phyloP scores from a whole-genome alignment of 2,113 vertebrate species.

The Proteles cristata region DNA sequence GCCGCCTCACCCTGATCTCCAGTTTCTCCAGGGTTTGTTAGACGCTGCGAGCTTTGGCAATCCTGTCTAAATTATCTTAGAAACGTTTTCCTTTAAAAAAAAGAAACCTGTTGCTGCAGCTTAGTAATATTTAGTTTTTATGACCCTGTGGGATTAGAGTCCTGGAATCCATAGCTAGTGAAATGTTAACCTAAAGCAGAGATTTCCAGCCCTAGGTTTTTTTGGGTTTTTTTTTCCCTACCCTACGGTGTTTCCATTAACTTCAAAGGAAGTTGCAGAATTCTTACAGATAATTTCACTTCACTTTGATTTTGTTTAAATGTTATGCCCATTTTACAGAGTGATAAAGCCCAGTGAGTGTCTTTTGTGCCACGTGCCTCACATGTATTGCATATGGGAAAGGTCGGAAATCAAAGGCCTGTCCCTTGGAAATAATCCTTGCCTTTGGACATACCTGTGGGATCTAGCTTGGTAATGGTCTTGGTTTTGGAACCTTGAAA shows the following conservation, averaged over 20 bases:
- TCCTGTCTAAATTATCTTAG: neutral
- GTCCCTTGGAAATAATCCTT: slow-evolving; percentile 11
- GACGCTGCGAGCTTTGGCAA: neutral
- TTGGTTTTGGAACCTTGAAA: slow-evolving; percentile 29
- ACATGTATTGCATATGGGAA: neutral
- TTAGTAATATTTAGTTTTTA: neutral
- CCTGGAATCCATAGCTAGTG: neutral
- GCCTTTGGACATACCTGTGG: neutral
- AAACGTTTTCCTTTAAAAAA: neutral
- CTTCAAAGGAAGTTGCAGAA: slow-evolving; percentile 4
- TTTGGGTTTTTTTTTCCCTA: neutral
- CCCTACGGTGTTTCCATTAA: neutral
- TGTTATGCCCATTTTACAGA: neutral
- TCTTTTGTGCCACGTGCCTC: neutral
- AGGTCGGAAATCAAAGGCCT: slow-evolving; percentile 8
- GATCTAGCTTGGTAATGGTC: neutral
- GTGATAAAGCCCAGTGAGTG: neutral
- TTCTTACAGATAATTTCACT: slow-evolving; percentile 21
- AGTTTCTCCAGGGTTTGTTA: neutral
- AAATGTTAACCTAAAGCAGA: slow-evolving; percentile 40
- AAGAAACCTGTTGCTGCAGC: slow-evolving; percentile 55
- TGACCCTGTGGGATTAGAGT: neutral
- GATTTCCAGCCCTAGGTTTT: slow-evolving; percentile 1
- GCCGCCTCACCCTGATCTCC: neutral
- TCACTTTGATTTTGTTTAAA: slow-evolving; percentile 13